Conservation (phyloP, 2,113 vertebrate genomes). For the Uria aalge region DNA sequence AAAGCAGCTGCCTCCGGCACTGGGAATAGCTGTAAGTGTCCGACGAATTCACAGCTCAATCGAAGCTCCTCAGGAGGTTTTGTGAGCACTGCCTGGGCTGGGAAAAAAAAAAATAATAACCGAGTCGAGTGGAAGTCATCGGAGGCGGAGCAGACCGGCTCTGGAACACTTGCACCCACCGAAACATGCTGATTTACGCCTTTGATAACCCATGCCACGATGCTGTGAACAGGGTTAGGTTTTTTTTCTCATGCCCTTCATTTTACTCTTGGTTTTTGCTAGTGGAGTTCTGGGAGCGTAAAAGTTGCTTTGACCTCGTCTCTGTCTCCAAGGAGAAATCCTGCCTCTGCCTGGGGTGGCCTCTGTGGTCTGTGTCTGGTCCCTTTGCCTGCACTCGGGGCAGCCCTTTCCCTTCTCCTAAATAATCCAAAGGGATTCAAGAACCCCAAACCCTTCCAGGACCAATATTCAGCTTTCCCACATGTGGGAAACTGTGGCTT, state of each 20-base stretch:
- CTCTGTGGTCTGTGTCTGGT: neutral
- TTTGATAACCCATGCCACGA: neutral
- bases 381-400: neutral
- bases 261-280: neutral
- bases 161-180: neutral
- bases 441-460: neutral
- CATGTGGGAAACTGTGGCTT: neutral
- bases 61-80: neutral
- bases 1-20: neutral
- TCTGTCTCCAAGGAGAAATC: neutral
- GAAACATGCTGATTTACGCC: neutral
- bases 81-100: neutral
- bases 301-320: neutral
- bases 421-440: neutral
- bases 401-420: neutral
- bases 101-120: neutral
- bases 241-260: neutral
- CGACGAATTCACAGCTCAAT: neutral
- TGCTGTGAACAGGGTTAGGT: neutral
- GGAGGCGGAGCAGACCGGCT: neutral
- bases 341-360: neutral
- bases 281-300: neutral
- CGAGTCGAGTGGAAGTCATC: neutral
- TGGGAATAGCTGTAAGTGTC: neutral
- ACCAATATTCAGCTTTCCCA: neutral